These are phyloP conservation scores for Plodia interpunctella DNA, from an alignment of 1,140 invertebrate species.

Conservation along the genomic window DNA sequence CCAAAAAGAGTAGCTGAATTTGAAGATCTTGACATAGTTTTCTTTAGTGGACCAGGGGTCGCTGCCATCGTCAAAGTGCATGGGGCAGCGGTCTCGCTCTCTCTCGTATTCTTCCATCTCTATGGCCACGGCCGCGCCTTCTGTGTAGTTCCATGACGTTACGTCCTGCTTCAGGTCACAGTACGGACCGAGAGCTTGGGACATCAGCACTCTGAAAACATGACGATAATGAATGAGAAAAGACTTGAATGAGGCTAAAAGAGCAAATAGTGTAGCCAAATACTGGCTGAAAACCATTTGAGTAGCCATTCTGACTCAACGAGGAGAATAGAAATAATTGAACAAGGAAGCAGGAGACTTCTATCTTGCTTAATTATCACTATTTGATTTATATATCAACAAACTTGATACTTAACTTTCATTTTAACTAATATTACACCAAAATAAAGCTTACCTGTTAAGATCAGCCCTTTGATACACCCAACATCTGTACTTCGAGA, in stretches of 20 bases:
- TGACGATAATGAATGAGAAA: too few relatives aligned
- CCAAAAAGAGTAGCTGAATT: constrained; percentile 73
- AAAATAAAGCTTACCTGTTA: constrained; percentile 78
- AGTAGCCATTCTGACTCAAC: too few relatives aligned
- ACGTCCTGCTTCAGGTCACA: constrained; percentile 95
- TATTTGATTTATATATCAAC: too few relatives aligned
- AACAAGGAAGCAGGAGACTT: too few relatives aligned
- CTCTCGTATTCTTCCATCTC: constrained; percentile 95
- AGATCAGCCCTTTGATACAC: constrained; percentile 97
- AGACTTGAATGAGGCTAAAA: too few relatives aligned
- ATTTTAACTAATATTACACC: neutral
- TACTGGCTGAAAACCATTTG: too few relatives aligned
- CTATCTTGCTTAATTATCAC: too few relatives aligned
- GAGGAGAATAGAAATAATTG: too few relatives aligned
- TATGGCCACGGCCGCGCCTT: constrained; percentile 94
- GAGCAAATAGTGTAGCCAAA: too few relatives aligned
- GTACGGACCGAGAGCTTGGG: constrained; percentile 90
- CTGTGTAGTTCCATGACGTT: constrained; percentile 89
- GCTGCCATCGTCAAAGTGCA: constrained; percentile 94
- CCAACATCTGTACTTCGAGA: constrained; percentile 98
- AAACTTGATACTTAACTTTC: too few relatives aligned
- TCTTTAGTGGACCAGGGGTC: constrained; percentile 89
- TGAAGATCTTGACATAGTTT: constrained; percentile 84
- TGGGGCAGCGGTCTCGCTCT: constrained; percentile 95
- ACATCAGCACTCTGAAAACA: constrained; percentile 64